Conservation (phyloP, 2,113 vertebrate genomes). For the Zingel zingel region DNA sequence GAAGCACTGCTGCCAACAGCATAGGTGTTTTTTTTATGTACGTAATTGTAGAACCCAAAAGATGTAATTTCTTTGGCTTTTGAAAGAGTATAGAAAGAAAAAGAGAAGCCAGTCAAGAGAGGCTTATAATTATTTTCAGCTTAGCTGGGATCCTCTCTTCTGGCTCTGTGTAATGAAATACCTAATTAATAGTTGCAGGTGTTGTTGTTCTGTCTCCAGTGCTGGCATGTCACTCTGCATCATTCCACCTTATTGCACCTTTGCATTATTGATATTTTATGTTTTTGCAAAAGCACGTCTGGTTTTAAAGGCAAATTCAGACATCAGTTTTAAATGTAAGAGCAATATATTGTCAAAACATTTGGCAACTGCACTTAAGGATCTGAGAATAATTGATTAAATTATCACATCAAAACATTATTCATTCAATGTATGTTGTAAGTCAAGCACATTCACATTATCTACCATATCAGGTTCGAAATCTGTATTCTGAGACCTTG, state of each 20-base stretch:
- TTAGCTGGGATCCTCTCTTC: constrained; percentile 15
- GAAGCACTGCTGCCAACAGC: not conserved
- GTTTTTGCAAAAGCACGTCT: not conserved
- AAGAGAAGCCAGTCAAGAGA: constrained; percentile 7
- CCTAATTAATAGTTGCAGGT: constrained; percentile 45
- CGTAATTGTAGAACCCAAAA: constrained; percentile 16
- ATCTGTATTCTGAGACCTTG: too few relatives aligned
- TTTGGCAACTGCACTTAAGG: too few relatives aligned
- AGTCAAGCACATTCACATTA: not conserved
- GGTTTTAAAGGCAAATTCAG: not conserved
- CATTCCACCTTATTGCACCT: constrained; percentile 4
- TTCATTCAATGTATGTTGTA: too few relatives aligned
- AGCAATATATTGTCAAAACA: too few relatives aligned
- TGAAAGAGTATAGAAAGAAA: constrained; percentile 10
- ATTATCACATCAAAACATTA: too few relatives aligned
- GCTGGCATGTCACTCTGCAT: not conserved
- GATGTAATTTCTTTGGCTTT: constrained; percentile 32
- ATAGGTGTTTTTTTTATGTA: constrained; percentile 23
- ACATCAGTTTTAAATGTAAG: too few relatives aligned
- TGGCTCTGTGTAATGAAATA: constrained; percentile 42
- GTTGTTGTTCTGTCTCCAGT: constrained; percentile 18
- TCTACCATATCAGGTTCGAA: not conserved
- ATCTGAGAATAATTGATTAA: too few relatives aligned
- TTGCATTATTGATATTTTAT: not conserved
- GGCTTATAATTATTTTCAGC: constrained; percentile 21